phyloP scores from a whole-genome alignment of 1,140 invertebrate species.

The Drosophila pachea region DNA sequence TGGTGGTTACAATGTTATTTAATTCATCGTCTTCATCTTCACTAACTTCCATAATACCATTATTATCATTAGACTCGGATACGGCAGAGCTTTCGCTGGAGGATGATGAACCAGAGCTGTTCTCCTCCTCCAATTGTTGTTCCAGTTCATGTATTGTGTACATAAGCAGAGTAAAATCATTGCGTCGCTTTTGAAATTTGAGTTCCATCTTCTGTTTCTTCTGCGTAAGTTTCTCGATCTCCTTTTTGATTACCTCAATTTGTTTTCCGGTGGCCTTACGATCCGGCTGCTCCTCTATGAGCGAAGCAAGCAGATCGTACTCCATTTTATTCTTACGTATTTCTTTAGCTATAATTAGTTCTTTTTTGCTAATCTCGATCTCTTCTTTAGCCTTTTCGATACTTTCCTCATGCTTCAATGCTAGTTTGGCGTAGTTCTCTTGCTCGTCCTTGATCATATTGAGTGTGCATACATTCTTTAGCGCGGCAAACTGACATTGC shows the following conservation, averaged over 20 bases:
- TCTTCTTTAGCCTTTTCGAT: slow-evolving; percentile 87
- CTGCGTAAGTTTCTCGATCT: slow-evolving; percentile 84
- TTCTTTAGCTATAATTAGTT: slow-evolving; percentile 89
- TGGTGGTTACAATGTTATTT: slow-evolving; percentile 42
- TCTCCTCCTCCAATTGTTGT: slow-evolving; percentile 85
- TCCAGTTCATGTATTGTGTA: slow-evolving; percentile 89
- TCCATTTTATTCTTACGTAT: slow-evolving; percentile 93
- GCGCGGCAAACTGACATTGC: slow-evolving; percentile 92
- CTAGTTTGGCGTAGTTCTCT: slow-evolving; percentile 89
- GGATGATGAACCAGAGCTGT: slow-evolving; percentile 45
- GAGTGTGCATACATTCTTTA: slow-evolving; percentile 89
- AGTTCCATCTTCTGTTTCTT: slow-evolving; percentile 86
- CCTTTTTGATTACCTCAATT: slow-evolving; percentile 86
- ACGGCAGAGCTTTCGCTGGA: slow-evolving; percentile 40
- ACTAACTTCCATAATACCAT: slow-evolving; percentile 70
- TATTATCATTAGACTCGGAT: slow-evolving; percentile 52
- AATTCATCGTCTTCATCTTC: slow-evolving; percentile 69
- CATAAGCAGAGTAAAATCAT: slow-evolving; percentile 93
- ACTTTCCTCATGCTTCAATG: slow-evolving; percentile 86
- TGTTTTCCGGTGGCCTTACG: slow-evolving; percentile 89
- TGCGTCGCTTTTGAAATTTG: slow-evolving; percentile 89
- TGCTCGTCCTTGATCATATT: slow-evolving; percentile 91
- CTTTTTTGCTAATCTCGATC: slow-evolving; percentile 87
- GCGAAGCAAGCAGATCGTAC: slow-evolving; percentile 94
- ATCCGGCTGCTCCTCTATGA: slow-evolving; percentile 94